Evolutionary conservation across 92 coral and sea anemone genomes (phyloP).

Genomic region (Porites divaricata): DNA sequence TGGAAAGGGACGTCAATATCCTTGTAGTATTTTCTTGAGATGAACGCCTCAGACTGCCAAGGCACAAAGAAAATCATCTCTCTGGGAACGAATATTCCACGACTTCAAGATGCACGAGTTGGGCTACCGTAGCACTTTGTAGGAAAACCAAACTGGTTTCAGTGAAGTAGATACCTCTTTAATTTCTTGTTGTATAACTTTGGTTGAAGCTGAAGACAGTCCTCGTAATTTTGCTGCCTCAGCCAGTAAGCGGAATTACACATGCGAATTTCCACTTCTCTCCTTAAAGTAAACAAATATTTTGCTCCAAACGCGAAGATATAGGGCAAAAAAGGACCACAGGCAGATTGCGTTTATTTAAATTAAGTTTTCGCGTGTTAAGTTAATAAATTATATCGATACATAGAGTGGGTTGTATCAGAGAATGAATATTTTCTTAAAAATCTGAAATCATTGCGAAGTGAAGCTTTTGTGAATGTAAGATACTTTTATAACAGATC

Average conservation of each 20-base stretch:
- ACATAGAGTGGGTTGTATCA: too few species aligned
- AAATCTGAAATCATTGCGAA: neutral
- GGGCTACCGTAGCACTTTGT: too few species aligned
- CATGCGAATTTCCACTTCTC: neutral
- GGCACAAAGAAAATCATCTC: too few species aligned
- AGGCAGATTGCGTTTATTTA: neutral
- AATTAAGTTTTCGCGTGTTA: conserved; percentile 22
- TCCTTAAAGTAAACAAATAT: neutral
- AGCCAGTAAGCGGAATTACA: neutral
- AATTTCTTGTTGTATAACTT: too few species aligned
- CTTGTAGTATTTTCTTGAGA: too few species aligned
- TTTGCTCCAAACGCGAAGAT: neutral
- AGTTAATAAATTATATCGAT: conserved; percentile 17
- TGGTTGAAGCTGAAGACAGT: neutral
- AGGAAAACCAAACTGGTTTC: neutral
- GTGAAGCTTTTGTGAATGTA: neutral
- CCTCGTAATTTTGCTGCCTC: neutral
- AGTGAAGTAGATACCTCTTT: neutral
- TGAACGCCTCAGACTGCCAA: too few species aligned
- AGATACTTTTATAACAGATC: neutral
- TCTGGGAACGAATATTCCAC: too few species aligned
- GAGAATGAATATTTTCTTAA: conserved; percentile 16
- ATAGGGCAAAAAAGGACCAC: neutral
- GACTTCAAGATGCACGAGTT: too few species aligned
- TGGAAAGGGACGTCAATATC: too few species aligned